phyloP scores from a whole-genome alignment of 2,888 invertebrate species.

The Yponomeuta cagnagella region DNA sequence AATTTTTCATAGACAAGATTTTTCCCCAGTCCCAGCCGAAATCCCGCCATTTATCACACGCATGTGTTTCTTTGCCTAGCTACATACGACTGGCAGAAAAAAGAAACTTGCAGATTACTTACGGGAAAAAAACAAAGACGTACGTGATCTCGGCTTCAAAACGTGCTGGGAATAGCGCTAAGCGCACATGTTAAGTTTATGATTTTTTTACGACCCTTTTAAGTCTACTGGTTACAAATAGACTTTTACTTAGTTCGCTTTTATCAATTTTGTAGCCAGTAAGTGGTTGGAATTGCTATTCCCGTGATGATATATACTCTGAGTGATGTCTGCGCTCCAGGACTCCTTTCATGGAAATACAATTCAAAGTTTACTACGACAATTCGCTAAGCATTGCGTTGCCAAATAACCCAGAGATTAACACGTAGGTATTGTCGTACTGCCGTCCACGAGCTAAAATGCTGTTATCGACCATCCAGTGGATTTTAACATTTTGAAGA shows the following conservation, averaged over 20 bases:
- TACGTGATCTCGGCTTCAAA: conserved; percentile 42
- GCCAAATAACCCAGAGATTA: no score
- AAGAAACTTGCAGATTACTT: conserved; percentile 43
- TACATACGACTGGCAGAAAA: conserved; percentile 6
- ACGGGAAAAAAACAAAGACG: conserved; percentile 44
- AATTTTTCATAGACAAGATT: conserved; percentile 45
- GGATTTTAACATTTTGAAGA: no score
- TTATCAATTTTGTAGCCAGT: not conserved
- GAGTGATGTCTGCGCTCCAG: no score
- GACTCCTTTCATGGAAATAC: no score
- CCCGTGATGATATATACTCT: no score
- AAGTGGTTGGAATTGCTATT: no score
- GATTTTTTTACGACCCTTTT: conserved; percentile 42
- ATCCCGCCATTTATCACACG: conserved; percentile 54
- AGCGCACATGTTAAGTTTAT: conserved; percentile 42
- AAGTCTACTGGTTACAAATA: conserved; percentile 28
- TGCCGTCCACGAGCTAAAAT: no score
- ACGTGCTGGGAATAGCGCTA: conserved; percentile 48
- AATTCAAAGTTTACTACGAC: no score
- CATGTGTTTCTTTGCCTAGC: conserved; percentile 41
- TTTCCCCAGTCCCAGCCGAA: conserved; percentile 32
- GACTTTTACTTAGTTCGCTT: conserved; percentile 25
- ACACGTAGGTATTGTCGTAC: no score
- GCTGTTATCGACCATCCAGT: no score
- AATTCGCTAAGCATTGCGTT: no score